These are phyloP conservation scores for Drosophila rhopaloa DNA, from an alignment of 1,140 invertebrate species.

Conservation along the genomic window DNA sequence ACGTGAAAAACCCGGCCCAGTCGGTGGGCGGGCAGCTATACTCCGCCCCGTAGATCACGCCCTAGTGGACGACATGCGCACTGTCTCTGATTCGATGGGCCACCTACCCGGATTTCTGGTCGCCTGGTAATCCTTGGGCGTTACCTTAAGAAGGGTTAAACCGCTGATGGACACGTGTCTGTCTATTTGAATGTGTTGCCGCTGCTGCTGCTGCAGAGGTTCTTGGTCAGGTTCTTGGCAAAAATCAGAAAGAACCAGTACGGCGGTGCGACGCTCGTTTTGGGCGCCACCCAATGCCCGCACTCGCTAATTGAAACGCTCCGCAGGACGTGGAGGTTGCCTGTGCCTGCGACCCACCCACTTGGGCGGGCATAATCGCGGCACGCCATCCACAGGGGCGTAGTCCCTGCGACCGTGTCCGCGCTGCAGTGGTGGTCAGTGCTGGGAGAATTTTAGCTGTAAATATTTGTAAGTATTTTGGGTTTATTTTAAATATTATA, in stretches of 20 bases:
- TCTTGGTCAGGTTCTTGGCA: slow-evolving; percentile 61
- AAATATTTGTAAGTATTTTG: not conserved
- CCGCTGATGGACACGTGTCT: slow-evolving; percentile 84
- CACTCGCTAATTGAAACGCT: slow-evolving; percentile 54
- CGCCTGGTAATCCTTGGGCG: slow-evolving; percentile 83
- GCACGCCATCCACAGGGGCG: slow-evolving; percentile 61
- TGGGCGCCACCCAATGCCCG: slow-evolving; percentile 67
- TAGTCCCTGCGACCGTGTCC: slow-evolving; percentile 10
- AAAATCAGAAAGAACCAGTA: slow-evolving; percentile 75
- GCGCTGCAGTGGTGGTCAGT: slow-evolving; percentile 2
- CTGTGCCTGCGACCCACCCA: slow-evolving; percentile 50
- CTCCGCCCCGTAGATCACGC: slow-evolving; percentile 75
- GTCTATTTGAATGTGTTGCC: slow-evolving; percentile 62
- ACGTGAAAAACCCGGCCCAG: slow-evolving; percentile 67
- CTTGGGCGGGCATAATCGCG: slow-evolving; percentile 47
- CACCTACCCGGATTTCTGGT: slow-evolving; percentile 33
- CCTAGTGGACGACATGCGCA: slow-evolving; percentile 68
- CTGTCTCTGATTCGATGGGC: not conserved
- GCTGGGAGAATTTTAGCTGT: not conserved
- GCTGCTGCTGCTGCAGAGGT: slow-evolving; percentile 58
- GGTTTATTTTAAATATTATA: not conserved
- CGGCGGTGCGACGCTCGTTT: slow-evolving; percentile 36
- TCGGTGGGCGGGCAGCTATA: slow-evolving; percentile 51
- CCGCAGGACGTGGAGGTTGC: slow-evolving; percentile 28
- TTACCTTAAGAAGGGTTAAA: slow-evolving; percentile 85